phyloP scores from a whole-genome alignment of 2,797 vertebrate species.

The Sphenopsis melanotis region DNA sequence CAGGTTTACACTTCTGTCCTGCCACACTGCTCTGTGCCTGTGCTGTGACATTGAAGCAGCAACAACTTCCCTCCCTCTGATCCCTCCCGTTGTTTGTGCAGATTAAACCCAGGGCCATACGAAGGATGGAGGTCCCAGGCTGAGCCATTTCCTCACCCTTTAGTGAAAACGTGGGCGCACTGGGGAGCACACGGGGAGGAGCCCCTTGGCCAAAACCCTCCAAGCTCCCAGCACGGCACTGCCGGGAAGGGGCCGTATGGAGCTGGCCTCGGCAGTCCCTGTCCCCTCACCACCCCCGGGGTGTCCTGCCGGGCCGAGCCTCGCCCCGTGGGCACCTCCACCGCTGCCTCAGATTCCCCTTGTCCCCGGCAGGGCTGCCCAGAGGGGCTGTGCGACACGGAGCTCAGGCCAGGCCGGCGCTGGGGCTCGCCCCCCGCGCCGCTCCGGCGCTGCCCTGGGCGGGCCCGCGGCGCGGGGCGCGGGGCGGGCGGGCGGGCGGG shows the following conservation, averaged over 20 bases:
- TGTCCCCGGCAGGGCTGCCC: not conserved
- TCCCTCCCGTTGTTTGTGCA: rapidly evolving
- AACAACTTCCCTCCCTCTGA: not conserved
- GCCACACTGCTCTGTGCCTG: not conserved
- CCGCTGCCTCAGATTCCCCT: not conserved
- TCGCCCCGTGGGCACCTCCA: not conserved
- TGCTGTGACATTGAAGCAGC: rapidly evolving
- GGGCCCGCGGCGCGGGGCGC: not conserved
- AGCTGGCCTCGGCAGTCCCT: rapidly evolving
- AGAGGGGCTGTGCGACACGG: not conserved
- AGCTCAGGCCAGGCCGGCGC: rapidly evolving
- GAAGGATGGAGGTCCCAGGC: not conserved
- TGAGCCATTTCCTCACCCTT: not conserved
- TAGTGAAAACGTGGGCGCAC: rapidly evolving
- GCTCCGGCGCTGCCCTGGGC: not conserved
- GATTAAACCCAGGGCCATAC: rapidly evolving
- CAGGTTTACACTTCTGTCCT: not conserved
- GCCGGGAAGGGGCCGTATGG: not conserved
- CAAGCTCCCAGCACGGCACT: rapidly evolving
- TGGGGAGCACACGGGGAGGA: rapidly evolving
- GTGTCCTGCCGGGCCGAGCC: not conserved
- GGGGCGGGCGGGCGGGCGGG: not conserved
- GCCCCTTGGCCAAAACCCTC: not conserved
- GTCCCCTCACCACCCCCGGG: rapidly evolving
- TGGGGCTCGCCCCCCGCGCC: not conserved